Evolutionary conservation across 2,888 invertebrate species (phyloP).

Genomic region (Gastrophysa polygoni): DNA sequence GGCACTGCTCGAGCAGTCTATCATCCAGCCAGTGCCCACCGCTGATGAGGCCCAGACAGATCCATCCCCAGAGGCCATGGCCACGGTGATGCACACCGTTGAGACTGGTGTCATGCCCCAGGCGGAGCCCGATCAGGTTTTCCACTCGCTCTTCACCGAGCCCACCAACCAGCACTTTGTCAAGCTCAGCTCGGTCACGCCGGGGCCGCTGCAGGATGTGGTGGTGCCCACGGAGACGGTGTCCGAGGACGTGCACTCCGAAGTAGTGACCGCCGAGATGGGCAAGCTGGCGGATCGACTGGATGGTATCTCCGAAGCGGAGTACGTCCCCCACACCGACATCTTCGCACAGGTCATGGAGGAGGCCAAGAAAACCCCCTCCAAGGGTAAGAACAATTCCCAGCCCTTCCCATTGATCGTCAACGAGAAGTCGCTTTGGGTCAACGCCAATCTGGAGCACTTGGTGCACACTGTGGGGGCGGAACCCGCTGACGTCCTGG

Average conservation of each 20-base stretch:
- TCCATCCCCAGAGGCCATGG: conserved; percentile 52
- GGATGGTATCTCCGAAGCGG: conserved; percentile 25
- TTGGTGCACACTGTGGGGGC: conserved; percentile 46
- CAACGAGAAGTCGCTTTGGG: conserved; percentile 49
- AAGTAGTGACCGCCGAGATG: conserved; percentile 42
- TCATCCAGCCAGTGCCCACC: conserved; percentile 43
- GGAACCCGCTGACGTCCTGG: conserved; percentile 42
- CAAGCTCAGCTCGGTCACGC: conserved; percentile 49
- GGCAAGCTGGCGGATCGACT: conserved; percentile 40
- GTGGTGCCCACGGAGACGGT: conserved; percentile 47
- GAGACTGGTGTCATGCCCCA: conserved; percentile 52
- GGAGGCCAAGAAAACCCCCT: conserved; percentile 30
- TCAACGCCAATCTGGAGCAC: conserved; percentile 42
- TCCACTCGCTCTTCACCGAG: conserved; percentile 50
- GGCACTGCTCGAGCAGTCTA: conserved; percentile 47
- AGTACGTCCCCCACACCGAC: conserved; percentile 42
- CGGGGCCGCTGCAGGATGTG: conserved; percentile 52
- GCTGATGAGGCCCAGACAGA: conserved; percentile 50
- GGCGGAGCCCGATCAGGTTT: conserved; percentile 48
- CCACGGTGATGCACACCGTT: conserved; percentile 52
- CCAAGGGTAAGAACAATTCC: conserved; percentile 32
- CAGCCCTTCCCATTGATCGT: conserved; percentile 38
- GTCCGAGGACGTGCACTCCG: conserved; percentile 43
- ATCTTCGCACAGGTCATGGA: conserved; percentile 40
- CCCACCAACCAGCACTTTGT: conserved; percentile 35